Evolutionary conservation across 1,140 invertebrate species (phyloP), one percentile per base, ranked within the genome.

Genomic region (Papilio aristodemus): DNA sequence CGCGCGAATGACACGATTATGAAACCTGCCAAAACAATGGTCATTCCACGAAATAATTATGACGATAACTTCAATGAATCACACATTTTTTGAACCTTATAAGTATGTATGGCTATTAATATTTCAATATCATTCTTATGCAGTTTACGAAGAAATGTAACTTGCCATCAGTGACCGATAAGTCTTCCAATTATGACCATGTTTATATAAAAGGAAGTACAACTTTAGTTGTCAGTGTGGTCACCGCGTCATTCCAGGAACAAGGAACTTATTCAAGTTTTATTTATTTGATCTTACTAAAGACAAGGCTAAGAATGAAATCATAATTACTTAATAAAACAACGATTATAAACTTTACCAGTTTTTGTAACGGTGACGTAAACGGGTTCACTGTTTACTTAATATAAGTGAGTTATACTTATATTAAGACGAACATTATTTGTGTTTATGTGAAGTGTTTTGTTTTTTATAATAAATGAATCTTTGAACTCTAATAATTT

Each of bases 131-230:
- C 46, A 11, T 25, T 25, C 46, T 9, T 43, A 43, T 43, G 41
- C 41, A 43, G 41, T 54, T 54, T 54, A 54, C 43, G 9, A 19
- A 50, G 9, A 25, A 3, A 54, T 46, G 9, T 46, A 54, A 54
- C 2, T 54, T 22, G 27, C 22, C 46, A 22, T 54, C 19, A 54
- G 19, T 54, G 11, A 17, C 3, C 3, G 22, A 54, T 54, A 10
- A 54, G 27, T 32, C 6, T 32, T 32, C 17, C 46, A 19, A 19
- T 54, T 54, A 25, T 54, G 19, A 54, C 19, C 46, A 22, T 50
- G 43, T 54, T 54, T 25, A 54, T 25, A 54, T 54, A 54, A 54
- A 54, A 54, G 46, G 46, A 22, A 54, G 46, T 54, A 54, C 46
- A 54, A 22, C 17, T 54, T 54, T 22, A 11, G 22, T 9, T 19